phyloP scores from a whole-genome alignment of 1,140 invertebrate genomes.

The Pseudomyrmex pallidus region DNA sequence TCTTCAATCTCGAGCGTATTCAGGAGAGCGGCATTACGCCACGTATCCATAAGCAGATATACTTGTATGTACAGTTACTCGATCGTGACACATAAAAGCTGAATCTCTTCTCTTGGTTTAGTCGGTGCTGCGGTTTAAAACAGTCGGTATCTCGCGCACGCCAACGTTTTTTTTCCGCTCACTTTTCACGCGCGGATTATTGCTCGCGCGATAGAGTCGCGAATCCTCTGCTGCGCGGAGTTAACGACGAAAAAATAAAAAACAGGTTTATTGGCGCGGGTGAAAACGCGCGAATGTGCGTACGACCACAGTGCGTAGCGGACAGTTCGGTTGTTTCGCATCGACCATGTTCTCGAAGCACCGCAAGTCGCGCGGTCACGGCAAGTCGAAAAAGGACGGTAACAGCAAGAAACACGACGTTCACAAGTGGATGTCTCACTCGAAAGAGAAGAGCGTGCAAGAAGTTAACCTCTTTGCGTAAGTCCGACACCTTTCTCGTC shows the following conservation, averaged over 20 bases:
- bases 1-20: conserved; percentile 19
- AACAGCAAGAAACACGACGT: conserved; percentile 38
- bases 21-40: neutral
- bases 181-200: conserved; percentile 1
- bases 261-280: neutral
- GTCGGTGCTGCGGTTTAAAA: neutral
- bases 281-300: neutral
- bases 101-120: conserved; percentile 6
- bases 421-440: conserved; percentile 12
- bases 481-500: neutral
- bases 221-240: neutral
- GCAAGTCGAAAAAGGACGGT: conserved; percentile 16
- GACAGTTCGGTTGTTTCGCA: neutral
- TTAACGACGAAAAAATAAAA: neutral
- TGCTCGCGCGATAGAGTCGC: neutral
- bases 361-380: conserved; percentile 16
- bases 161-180: neutral
- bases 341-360: conserved; percentile 19
- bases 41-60: conserved; percentile 2
- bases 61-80: conserved; percentile 19
- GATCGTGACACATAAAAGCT: conserved; percentile 6
- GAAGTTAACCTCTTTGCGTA: conserved; percentile 47
- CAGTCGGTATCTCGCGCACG: neutral
- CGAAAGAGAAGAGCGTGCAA: neutral
- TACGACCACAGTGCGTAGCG: neutral